Percentiles rank a stretch among this genome's conserved stretches.
These are phyloP conservation scores for Hippoglossus stenolepis DNA, from an alignment of 2,113 vertebrate genomes.

Conservation along the genomic window DNA sequence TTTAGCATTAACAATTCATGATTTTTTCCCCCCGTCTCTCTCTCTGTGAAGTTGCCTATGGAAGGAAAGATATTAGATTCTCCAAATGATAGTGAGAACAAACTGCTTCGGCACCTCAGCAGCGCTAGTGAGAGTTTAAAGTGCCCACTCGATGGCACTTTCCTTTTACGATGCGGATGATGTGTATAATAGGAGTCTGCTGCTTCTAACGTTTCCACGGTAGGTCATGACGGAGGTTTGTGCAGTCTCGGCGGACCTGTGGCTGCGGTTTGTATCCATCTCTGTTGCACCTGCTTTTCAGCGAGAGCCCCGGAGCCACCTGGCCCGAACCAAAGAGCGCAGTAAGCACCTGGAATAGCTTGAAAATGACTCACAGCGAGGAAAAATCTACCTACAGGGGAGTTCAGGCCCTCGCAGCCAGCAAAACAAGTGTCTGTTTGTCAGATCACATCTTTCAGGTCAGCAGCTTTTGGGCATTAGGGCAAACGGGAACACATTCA, in stretches of 20 bases:
- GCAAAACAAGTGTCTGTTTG: conserved; percentile 66
- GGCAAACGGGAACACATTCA: conserved; percentile 42
- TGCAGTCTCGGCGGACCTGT: conserved; percentile 24
- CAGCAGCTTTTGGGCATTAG: conserved; percentile 56
- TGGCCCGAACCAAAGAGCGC: conserved; percentile 27
- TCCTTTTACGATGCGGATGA: conserved; percentile 57
- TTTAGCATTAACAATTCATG: conserved; percentile 33
- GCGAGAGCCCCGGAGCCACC: conserved; percentile 54
- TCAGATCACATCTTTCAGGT: conserved; percentile 64
- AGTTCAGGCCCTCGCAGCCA: conserved; percentile 35
- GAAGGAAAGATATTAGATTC: conserved; percentile 41
- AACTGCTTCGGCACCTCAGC: conserved; percentile 20
- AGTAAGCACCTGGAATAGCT: conserved; percentile 76
- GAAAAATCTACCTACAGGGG: conserved; percentile 61
- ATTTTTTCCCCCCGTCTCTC: not conserved
- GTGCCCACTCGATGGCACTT: conserved; percentile 62
- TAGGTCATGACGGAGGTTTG: conserved; percentile 37
- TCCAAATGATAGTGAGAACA: conserved; percentile 34
- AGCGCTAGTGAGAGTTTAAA: conserved; percentile 28
- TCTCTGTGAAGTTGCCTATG: conserved; percentile 24
- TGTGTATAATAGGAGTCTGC: conserved; percentile 47
- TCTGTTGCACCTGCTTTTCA: conserved; percentile 71
- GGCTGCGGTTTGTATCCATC: conserved; percentile 36
- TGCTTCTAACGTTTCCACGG: conserved; percentile 49
- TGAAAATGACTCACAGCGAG: conserved; percentile 65